phyloP scores from a whole-genome alignment of 2,888 invertebrate species.

The Aquatica leii region DNA sequence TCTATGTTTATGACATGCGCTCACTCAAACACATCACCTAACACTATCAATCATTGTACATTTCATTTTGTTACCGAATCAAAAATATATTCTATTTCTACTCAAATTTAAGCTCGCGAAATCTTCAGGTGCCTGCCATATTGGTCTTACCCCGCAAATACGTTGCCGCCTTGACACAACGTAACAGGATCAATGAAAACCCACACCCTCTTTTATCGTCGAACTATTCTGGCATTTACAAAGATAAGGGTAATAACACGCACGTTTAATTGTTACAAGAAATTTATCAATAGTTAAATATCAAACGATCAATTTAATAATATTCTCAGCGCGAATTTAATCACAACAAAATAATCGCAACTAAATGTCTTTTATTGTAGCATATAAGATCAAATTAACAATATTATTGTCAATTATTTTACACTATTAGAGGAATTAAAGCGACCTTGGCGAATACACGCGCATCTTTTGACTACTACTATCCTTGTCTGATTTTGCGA shows the following conservation, averaged over 20 bases:
- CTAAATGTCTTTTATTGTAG: too few species aligned
- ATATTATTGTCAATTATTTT: too few species aligned
- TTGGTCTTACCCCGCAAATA: constrained; percentile 28
- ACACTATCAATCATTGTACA: constrained; percentile 22
- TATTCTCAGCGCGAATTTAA: too few species aligned
- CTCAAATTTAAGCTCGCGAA: constrained; percentile 10
- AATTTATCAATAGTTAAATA: background rate
- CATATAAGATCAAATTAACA: too few species aligned
- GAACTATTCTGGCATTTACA: background rate
- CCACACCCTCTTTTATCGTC: constrained; percentile 23
- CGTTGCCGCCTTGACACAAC: constrained; percentile 24
- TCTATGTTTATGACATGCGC: constrained; percentile 28
- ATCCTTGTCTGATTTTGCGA: too few species aligned
- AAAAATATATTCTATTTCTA: constrained; percentile 6
- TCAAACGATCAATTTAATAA: background rate
- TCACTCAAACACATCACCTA: constrained; percentile 21
- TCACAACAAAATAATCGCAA: too few species aligned
- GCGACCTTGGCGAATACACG: too few species aligned
- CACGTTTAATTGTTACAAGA: too few species aligned
- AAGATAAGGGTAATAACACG: constrained; percentile 2
- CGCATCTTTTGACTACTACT: too few species aligned
- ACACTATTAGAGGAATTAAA: too few species aligned
- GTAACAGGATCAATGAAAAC: constrained; percentile 35
- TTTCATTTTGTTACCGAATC: constrained; percentile 21
- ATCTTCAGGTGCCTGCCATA: constrained; percentile 36